Conservation (phyloP, 2,113 vertebrate genomes). For the Orycteropus afer region DNA sequence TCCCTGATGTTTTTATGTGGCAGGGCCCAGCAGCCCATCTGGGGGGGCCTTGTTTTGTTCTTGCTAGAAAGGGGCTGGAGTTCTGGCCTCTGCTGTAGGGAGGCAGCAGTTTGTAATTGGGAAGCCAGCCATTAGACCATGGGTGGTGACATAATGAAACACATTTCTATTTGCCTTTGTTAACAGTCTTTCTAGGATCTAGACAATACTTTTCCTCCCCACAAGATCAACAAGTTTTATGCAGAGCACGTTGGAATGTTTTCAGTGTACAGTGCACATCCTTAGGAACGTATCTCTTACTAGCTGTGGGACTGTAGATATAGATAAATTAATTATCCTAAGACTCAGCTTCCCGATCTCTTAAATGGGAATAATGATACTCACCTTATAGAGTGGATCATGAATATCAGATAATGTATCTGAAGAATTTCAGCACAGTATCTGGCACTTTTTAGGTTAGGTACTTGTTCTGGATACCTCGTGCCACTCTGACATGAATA, state of each 20-base stretch:
- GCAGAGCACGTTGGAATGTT: neutral
- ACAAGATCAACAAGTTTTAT: neutral
- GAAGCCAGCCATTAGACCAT: slow-evolving; percentile 48
- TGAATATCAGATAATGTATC: neutral
- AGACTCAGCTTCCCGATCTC: neutral
- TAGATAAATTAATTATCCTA: neutral
- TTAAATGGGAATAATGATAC: neutral
- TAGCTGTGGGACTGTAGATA: neutral
- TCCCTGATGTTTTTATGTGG: slow-evolving; percentile 14
- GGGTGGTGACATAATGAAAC: neutral
- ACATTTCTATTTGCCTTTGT: neutral
- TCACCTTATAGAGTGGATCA: no score
- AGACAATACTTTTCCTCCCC: neutral
- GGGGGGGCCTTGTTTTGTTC: slow-evolving; percentile 12
- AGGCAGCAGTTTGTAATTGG: slow-evolving; percentile 42
- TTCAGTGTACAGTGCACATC: neutral
- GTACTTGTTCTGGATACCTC: no score
- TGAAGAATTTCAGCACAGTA: neutral
- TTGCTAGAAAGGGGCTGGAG: slow-evolving; percentile 20
- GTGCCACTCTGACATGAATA: no score
- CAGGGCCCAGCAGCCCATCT: neutral
- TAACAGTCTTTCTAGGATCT: neutral
- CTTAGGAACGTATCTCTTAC: neutral
- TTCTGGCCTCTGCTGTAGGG: slow-evolving; percentile 19
- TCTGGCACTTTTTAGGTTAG: neutral